Percentiles rank a stretch among this genome's conserved stretches.
Evolutionary conservation across 2,797 vertebrate genomes (phyloP).

Genomic region (Vespertilio murinus): DNA sequence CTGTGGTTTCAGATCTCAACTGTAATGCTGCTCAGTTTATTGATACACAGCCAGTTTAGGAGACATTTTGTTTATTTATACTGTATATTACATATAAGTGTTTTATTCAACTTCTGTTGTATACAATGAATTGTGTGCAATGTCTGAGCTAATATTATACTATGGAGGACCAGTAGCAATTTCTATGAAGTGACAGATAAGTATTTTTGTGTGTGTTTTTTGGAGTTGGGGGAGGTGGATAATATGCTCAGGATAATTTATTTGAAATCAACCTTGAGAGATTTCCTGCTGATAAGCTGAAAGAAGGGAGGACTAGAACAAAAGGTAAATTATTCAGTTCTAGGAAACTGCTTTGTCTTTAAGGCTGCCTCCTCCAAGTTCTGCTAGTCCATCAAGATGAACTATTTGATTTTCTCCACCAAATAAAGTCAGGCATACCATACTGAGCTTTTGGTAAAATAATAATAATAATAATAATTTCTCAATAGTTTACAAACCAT

Average conservation of each 20-base stretch:
- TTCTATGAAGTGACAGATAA: slow-evolving; percentile 69
- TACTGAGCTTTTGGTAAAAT: background rate
- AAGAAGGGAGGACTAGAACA: slow-evolving; percentile 54
- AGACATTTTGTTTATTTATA: slow-evolving; percentile 25
- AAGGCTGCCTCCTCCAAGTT: background rate
- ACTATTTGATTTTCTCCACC: slow-evolving; percentile 44
- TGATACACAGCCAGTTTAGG: slow-evolving; percentile 35
- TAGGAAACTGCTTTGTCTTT: slow-evolving; percentile 70
- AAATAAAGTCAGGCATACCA: background rate
- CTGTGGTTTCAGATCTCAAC: slow-evolving; percentile 29
- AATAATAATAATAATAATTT: background rate
- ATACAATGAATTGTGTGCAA: slow-evolving; percentile 35
- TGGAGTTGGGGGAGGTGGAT: background rate
- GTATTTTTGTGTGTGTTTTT: background rate
- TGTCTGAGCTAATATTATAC: slow-evolving; percentile 67
- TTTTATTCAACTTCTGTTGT: slow-evolving; percentile 62
- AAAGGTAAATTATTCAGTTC: slow-evolving; percentile 61
- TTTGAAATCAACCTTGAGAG: slow-evolving; percentile 73
- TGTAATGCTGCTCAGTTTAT: slow-evolving; percentile 54
- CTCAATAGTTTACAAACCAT: background rate
- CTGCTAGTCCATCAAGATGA: background rate
- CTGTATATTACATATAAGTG: background rate
- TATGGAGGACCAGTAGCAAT: slow-evolving; percentile 71
- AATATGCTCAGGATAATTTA: slow-evolving; percentile 73
- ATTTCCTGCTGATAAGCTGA: slow-evolving; percentile 68